phyloP scores from a whole-genome alignment of 2,888 invertebrate species.

The Drosophila hamatofila region DNA sequence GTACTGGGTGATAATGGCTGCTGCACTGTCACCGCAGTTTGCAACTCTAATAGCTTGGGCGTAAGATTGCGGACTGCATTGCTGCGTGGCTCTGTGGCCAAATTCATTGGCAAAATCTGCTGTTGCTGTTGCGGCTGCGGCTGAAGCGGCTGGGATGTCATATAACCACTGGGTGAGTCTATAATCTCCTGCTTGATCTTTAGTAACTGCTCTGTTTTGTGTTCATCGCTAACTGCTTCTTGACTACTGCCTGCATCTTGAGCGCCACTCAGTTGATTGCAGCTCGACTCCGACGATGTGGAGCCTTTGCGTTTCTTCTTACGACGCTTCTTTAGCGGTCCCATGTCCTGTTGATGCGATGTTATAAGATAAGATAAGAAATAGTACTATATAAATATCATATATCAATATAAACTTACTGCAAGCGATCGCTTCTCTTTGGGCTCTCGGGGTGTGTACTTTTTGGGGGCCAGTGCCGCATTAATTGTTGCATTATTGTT shows the following conservation, averaged over 20 bases:
- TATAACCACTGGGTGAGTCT: conserved; percentile 77
- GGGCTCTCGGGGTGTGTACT: conserved; percentile 89
- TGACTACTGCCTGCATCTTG: conserved; percentile 72
- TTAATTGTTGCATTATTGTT: conserved; percentile 68
- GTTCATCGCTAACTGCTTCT: conserved; percentile 64
- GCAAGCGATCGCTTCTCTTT: conserved; percentile 86
- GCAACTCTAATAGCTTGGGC: conserved; percentile 79
- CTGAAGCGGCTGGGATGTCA: conserved; percentile 43
- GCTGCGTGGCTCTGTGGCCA: conserved; percentile 73
- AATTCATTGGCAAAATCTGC: conserved; percentile 83
- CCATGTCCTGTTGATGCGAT: conserved; percentile 75
- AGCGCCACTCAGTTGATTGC: conserved; percentile 65
- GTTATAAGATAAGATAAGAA: no score
- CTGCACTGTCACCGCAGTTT: conserved; percentile 34
- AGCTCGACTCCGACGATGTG: conserved; percentile 84
- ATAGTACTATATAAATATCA: not conserved
- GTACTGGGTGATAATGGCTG: conserved; percentile 56
- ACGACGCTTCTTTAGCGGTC: conserved; percentile 84
- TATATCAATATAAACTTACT: conserved; percentile 63
- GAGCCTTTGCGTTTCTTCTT: conserved; percentile 85
- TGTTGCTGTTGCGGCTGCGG: conserved; percentile 31
- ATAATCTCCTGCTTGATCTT: conserved; percentile 83
- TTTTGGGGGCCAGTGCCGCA: conserved; percentile 85
- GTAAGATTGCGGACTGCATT: conserved; percentile 82
- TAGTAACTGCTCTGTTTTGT: conserved; percentile 60